Conservation (phyloP, 1,140 invertebrate genomes). For the Drosophila malerkotliana region DNA sequence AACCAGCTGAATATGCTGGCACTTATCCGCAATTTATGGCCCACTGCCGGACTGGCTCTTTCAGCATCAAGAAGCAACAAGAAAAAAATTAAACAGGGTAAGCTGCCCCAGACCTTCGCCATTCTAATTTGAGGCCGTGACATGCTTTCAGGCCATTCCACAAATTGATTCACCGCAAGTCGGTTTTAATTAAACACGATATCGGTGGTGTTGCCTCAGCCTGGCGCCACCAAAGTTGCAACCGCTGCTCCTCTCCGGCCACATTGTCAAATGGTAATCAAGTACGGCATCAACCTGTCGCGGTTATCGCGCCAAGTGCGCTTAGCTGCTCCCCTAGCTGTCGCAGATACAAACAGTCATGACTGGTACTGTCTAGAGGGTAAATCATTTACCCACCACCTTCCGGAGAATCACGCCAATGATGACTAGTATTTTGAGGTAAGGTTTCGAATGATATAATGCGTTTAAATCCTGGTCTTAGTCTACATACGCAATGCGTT, state of each 20-base stretch:
- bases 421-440: background rate
- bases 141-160: conserved; percentile 10
- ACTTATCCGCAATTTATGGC: conserved; percentile 72
- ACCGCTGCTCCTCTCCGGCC: conserved; percentile 2
- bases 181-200: conserved; percentile 69
- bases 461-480: background rate
- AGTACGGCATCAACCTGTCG: conserved; percentile 67
- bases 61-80: conserved; percentile 8
- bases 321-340: conserved; percentile 30
- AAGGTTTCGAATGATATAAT: background rate
- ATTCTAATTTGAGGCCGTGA: conserved; percentile 27
- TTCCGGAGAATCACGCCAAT: background rate
- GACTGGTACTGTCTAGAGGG: conserved; percentile 30
- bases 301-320: conserved; percentile 54
- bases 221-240: conserved; percentile 45
- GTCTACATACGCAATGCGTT: no score
- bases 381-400: conserved; percentile 59
- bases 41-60: background rate
- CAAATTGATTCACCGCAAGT: conserved; percentile 36
- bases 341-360: conserved; percentile 28
- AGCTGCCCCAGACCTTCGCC: conserved; percentile 14
- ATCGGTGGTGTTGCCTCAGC: conserved; percentile 46
- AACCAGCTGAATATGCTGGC: conserved; percentile 39
- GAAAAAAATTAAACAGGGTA: background rate
- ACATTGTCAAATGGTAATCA: conserved; percentile 61